phyloP scores from a whole-genome alignment of 2,113 vertebrate species.

The Xenus cinereus region DNA sequence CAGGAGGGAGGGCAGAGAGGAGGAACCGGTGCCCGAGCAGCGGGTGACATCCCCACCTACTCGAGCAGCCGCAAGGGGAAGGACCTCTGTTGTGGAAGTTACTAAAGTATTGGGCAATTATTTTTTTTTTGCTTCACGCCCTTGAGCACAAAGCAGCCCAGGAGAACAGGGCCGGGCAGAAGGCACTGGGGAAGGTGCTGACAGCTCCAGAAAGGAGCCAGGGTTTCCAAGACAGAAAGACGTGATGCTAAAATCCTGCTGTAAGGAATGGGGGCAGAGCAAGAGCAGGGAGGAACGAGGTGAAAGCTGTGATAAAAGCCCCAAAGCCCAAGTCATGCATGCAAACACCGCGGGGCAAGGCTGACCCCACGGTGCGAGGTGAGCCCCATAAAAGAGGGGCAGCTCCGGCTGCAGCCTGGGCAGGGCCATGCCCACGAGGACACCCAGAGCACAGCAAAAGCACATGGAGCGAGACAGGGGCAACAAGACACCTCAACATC shows the following conservation, averaged over 20 bases:
- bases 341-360: background rate
- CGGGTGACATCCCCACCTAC: background rate
- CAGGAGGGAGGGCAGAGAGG: background rate
- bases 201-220: background rate
- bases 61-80: background rate
- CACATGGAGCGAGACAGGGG: accelerated
- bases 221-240: background rate
- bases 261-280: background rate
- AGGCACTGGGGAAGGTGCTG: background rate
- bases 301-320: background rate
- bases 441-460: background rate
- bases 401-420: background rate
- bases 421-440: background rate
- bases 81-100: background rate
- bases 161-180: background rate
- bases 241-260: background rate
- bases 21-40: background rate
- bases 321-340: background rate
- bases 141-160: background rate
- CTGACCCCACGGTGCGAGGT: accelerated
- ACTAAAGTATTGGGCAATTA: background rate
- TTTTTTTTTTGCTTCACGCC: background rate
- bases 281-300: background rate
- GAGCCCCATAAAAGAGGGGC: background rate
- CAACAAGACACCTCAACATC: background rate